Evolutionary conservation across 2,797 vertebrate genomes (phyloP), one percentile per base, ranked within the genome.

Genomic region (Enteromius anoplus): DNA sequence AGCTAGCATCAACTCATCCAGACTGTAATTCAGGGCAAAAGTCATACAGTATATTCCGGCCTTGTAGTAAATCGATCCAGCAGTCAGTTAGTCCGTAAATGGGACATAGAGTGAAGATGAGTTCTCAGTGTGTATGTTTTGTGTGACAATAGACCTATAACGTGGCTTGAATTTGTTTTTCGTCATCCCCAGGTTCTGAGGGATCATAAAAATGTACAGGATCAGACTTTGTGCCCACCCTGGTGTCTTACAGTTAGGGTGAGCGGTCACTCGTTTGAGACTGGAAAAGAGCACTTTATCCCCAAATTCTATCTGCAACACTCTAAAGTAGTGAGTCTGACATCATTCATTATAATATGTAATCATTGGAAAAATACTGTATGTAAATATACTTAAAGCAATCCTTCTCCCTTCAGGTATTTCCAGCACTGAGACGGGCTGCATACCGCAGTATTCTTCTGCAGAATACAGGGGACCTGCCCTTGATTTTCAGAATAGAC

Each of bases 171-270:
- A 32, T 62, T 73, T 58, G 53, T 64, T n/a, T 62, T 42, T 6
- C 49, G 3, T 81, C 1, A 17, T 45, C 66, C 69, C 11, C 85
- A 95, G 95, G 92, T 95, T 29, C 89, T 95, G 87, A 91, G 89
- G 85, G 91, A 93, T 75, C 92, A 92, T 85, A 89, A 29, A 29
- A 93, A 93, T n/a, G 86, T 91, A 7, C 90, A 95, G 19, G 93
- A 94, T n/a, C 89, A 70, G 75, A 94, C 95, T 11, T 82, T 96
- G 75, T 95, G 93, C 77, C 96, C 94, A 0, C 94, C 98, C 0
- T 97, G 96, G 96, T 97, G 96, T 87, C 90, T 97, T 88, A 97
- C 93, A 1, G 88, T 99, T 84, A 94, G 91, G 80, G 94, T 94
- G 21, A 93, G 89, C 53, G 97, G 95, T 0, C 96, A 98, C 86